These are phyloP conservation scores for Lophius americanus DNA, from an alignment of 2,797 vertebrate species.

Conservation along the genomic window DNA sequence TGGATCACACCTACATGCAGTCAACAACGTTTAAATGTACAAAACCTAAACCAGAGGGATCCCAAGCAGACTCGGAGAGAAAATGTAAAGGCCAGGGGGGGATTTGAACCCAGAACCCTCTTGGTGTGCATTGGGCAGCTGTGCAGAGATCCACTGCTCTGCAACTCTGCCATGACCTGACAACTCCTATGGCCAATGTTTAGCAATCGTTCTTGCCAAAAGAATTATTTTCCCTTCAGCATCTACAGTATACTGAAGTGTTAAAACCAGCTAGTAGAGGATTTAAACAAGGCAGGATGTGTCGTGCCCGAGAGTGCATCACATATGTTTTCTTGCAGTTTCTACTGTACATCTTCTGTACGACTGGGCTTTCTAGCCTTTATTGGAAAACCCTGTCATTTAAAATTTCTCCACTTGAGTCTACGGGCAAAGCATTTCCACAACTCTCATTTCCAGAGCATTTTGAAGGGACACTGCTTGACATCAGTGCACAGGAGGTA, in stretches of 20 bases:
- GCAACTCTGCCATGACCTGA: too few relatives aligned
- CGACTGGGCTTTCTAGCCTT: conserved; percentile 67
- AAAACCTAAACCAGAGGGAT: too few relatives aligned
- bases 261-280: background rate
- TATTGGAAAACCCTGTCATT: conserved; percentile 73
- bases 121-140: too few relatives aligned
- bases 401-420: conserved; percentile 56
- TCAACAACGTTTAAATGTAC: too few relatives aligned
- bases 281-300: background rate
- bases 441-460: conserved; percentile 47
- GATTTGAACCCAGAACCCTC: too few relatives aligned
- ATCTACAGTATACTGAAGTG: background rate
- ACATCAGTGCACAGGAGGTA: conserved; percentile 25
- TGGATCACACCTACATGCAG: too few relatives aligned
- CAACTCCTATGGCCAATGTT: background rate
- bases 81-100: too few relatives aligned
- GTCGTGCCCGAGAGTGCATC: conserved; percentile 16
- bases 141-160: too few relatives aligned
- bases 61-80: too few relatives aligned
- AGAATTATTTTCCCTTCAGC: background rate
- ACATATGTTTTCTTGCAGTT: conserved; percentile 41
- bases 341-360: conserved; percentile 19
- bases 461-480: conserved; percentile 39
- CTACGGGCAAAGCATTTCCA: conserved; percentile 55
- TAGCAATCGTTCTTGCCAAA: too few relatives aligned